Evolutionary conservation across 2,113 vertebrate species (phyloP), one percentile per base, ranked within the genome.

Genomic region (Lichenostomus cassidix): DNA sequence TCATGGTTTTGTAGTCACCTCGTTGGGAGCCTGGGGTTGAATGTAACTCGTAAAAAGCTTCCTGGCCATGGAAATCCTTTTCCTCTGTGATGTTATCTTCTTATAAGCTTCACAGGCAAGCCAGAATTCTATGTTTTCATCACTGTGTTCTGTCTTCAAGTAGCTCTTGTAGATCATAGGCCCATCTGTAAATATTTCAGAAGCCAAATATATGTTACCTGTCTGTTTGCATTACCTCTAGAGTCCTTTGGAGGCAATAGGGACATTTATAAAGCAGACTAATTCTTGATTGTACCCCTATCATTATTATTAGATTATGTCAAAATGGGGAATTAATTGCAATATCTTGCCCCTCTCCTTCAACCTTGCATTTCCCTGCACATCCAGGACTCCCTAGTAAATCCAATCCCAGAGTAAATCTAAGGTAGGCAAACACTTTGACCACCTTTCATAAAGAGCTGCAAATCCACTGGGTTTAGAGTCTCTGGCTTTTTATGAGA

Each of bases 81-180:
- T 97, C 87, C 75, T 85, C 27, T 69, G 89, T 6, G 89, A 97
- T 10, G 69, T 93, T 49, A 80, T 95, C 96, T 95, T 98, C 94
- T 97, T 98, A 49, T 95, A 98, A 47, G 71, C 95, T 94, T 98
- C 85, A 4, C 96, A 98, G n/a, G 96, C 97, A 94, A 96, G 81
- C 96, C 97, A 98, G 84, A 98, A 98, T 60, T 98, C 95, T 37
- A 94, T 96, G 17, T 98, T 98, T 91, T 97, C 97, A 5, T 97
- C 91, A 18, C 97, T 98, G 89, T 97, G 91, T 46, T 98, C 97
- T 68, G 89, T 95, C 91, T 98, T 97, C 79, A 98, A 93, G 89
- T 97, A 98, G 42, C 70, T 91, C n/a, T 96, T 80, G 37, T 97
- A 98, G 81, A 97, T 85, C 31, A 71, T 11, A 15, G 94, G 85